These are phyloP conservation scores for Bombus polaris DNA, from an alignment of 1,140 invertebrate species.

Conservation along the genomic window DNA sequence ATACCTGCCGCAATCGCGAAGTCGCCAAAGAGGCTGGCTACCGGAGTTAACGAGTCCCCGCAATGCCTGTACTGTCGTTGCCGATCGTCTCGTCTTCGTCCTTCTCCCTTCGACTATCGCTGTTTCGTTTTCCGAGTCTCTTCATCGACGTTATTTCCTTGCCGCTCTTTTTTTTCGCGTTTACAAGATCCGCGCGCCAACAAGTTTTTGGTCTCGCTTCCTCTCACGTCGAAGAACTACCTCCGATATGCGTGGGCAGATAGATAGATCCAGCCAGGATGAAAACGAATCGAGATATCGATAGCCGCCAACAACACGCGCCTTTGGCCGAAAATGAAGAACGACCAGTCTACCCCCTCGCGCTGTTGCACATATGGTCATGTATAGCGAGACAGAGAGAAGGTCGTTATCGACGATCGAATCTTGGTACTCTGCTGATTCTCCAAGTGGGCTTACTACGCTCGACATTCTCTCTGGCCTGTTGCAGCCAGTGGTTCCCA, in stretches of 20 bases:
- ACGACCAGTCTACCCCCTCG: neutral
- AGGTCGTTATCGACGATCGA: conserved; percentile 58
- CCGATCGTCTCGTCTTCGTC: neutral
- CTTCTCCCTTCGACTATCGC: neutral
- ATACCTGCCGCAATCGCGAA: conserved; percentile 65
- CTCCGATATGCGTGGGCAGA: conserved; percentile 24
- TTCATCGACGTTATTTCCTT: neutral
- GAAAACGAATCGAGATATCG: conserved; percentile 57
- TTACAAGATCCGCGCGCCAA: conserved; percentile 35
- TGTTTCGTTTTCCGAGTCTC: conserved; percentile 8
- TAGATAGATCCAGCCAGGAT: neutral
- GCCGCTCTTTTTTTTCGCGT: neutral
- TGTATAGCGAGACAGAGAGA: conserved; percentile 21
- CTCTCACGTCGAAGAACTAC: neutral
- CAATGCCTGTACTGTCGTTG: neutral
- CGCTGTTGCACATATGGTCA: conserved; percentile 18
- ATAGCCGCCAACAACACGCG: conserved; percentile 56
- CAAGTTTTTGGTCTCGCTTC: conserved; percentile 23
- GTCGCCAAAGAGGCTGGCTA: conserved; percentile 66
- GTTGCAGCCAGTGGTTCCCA: conserved; percentile 56
- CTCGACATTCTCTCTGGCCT: conserved; percentile 33
- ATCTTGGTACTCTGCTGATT: conserved; percentile 49
- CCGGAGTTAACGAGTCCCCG: conserved; percentile 67
- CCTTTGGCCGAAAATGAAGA: conserved; percentile 55
- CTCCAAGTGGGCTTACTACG: conserved; percentile 16